phyloP scores from a whole-genome alignment of 2,888 invertebrate genomes.

The Spodoptera picta region DNA sequence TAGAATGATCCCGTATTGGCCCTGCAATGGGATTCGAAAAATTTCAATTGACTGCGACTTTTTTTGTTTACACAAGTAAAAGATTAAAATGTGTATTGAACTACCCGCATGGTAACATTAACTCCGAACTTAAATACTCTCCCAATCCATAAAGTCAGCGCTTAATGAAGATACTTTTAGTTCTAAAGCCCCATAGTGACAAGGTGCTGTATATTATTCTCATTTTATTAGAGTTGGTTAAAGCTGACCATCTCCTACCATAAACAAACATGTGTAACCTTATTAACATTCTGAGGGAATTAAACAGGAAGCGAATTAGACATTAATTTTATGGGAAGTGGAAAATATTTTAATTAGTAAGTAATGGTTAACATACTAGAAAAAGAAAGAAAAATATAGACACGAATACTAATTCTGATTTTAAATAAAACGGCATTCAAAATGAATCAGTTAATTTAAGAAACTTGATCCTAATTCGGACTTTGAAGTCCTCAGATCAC shows the following conservation, averaged over 20 bases:
- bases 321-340: conserved; percentile 17
- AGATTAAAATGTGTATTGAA: conserved; percentile 54
- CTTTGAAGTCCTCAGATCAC: too few species aligned
- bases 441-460: too few species aligned
- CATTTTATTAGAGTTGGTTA: conserved; percentile 17
- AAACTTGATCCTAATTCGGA: too few species aligned
- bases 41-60: conserved; percentile 50
- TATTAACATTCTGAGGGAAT: conserved; percentile 37
- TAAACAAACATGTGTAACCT: conserved; percentile 12
- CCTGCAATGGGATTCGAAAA: conserved; percentile 35
- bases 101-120: conserved; percentile 52
- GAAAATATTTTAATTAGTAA: conserved; percentile 13
- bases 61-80: conserved; percentile 54
- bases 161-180: conserved; percentile 25
- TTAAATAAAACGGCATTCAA: too few species aligned
- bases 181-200: conserved; percentile 13
- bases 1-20: conserved; percentile 68
- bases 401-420: too few species aligned
- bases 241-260: conserved; percentile 20
- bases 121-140: conserved; percentile 40
- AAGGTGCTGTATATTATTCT: conserved; percentile 1
- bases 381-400: not conserved
- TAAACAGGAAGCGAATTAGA: conserved; percentile 21
- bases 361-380: conserved; percentile 3
- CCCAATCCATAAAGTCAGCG: conserved; percentile 38